Percentiles rank a stretch among this genome's conserved stretches.
Evolutionary conservation across 2,113 vertebrate genomes (phyloP).

Genomic region (Cacatua alba): DNA sequence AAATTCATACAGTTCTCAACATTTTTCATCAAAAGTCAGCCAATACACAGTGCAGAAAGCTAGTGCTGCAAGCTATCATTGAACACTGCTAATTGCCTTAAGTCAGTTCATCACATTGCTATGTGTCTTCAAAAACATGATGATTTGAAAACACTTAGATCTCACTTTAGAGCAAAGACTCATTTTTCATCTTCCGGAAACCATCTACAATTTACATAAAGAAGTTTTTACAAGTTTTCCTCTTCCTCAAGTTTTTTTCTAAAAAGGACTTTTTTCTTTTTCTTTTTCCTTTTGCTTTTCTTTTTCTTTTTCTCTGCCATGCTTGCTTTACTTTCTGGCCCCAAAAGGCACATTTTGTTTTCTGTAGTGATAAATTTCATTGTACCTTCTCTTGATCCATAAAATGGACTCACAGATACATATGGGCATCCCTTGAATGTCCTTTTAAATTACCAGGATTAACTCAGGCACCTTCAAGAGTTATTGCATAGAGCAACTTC

Average conservation of each 20-base stretch:
- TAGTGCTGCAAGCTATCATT: not conserved
- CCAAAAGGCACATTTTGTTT: not conserved
- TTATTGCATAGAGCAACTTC: slow-evolving; percentile 54
- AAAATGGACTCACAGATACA: slow-evolving; percentile 53
- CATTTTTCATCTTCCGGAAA: not conserved
- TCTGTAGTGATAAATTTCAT: not conserved
- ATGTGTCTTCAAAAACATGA: not conserved
- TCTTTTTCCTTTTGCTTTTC: too few relatives aligned
- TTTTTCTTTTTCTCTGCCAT: not conserved
- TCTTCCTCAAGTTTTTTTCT: not conserved
- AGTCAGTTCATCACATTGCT: not conserved
- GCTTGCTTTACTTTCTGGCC: not conserved
- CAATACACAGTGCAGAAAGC: not conserved
- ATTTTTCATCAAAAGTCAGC: slow-evolving; percentile 8
- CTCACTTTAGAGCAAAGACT: not conserved
- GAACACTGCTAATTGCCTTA: not conserved
- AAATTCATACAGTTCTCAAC: not conserved
- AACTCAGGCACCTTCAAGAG: slow-evolving; percentile 33
- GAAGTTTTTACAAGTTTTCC: not conserved
- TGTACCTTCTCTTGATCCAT: slow-evolving; percentile 12
- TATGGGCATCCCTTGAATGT: slow-evolving; percentile 28
- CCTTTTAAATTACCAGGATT: slow-evolving; percentile 64
- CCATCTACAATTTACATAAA: not conserved
- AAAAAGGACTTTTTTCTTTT: not conserved
- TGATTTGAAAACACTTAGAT: not conserved